Conservation (phyloP, 2,113 vertebrate species). For the Rhinoptilus africanus region DNA sequence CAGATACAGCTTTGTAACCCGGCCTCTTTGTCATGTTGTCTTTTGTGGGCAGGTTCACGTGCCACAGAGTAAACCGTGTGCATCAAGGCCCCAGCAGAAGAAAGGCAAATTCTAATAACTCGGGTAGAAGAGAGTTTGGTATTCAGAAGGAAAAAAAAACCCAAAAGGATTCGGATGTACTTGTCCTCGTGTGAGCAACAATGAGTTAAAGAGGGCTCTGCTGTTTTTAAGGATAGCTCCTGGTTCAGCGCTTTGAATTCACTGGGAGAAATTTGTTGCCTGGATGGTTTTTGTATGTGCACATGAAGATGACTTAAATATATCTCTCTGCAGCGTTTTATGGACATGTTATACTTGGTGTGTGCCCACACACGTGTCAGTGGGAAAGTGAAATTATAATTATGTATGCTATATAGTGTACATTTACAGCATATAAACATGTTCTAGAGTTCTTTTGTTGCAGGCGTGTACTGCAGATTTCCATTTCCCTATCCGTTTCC, state of each 20-base stretch:
- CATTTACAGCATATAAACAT: neutral
- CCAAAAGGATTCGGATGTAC: fast-evolving
- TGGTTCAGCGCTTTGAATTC: neutral
- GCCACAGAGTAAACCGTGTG: neutral
- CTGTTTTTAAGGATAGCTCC: neutral
- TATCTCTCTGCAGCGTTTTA: neutral
- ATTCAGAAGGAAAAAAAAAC: neutral
- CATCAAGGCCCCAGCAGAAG: neutral
- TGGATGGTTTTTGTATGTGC: neutral
- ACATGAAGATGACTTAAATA: neutral
- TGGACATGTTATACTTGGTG: neutral
- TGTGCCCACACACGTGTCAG: neutral
- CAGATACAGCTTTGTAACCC: neutral
- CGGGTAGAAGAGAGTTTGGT: neutral
- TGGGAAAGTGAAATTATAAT: neutral
- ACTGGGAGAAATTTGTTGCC: neutral
- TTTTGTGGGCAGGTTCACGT: neutral
- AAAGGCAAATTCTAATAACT: neutral
- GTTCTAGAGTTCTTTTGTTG: neutral
- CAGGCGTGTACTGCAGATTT: neutral
- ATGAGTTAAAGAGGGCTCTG: neutral
- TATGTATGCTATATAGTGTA: neutral
- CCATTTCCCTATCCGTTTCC: neutral
- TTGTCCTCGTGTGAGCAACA: neutral
- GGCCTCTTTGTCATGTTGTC: fast-evolving